Base-by-base conservation (phyloP, 2,888 invertebrate species). In the Bugula neritina region DNA sequence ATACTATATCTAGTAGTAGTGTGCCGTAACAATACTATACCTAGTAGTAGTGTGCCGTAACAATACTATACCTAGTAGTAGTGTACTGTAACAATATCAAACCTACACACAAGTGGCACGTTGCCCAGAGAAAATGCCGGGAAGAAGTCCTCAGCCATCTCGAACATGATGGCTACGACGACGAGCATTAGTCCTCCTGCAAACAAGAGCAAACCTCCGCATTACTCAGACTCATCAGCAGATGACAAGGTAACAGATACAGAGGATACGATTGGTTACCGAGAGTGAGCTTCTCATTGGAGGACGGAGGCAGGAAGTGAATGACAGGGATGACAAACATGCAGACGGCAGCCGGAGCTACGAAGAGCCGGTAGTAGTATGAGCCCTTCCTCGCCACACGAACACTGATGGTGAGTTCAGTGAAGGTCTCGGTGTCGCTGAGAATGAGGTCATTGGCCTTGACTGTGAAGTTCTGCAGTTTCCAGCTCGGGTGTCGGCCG, bases 291-390 rank as follows among this genome's bases (percentile, higher is more conserved):
- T 70, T 70, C 54, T 70, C 70, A 54, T 43, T 54, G 52, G 70
- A 70, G 21, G 52, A 43, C 3, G 70, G 52, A 31, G 70, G 70
- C 54, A 54, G 23, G 31, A 43, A 70, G 54, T 70, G 70, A 2
- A 70, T 31, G 25, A 70, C 70, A 3, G 70, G 70, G 3, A 70
- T 43, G 27, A 54, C 43, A 70, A 70, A 70, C 13, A 70, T n/a
- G 17, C 43, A 43, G 70, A 70, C 29, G 43, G 70, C 70, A 10
- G 52, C 70, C 10, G 70, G 70, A 54, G 70, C 70, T 10, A 70
- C 70, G 29, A 70, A 70, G 10, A 70, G 70, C 25, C 70, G 21
- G 70, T 70, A 70, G 70, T 25, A 70, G 52, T 70, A 70, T 35
- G 52, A 54, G 52, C 52, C 31, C 23, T 13, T 5, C 27, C 70